Evolutionary conservation across 2,113 vertebrate species (phyloP).

Genomic region (Saiga tatarica): DNA sequence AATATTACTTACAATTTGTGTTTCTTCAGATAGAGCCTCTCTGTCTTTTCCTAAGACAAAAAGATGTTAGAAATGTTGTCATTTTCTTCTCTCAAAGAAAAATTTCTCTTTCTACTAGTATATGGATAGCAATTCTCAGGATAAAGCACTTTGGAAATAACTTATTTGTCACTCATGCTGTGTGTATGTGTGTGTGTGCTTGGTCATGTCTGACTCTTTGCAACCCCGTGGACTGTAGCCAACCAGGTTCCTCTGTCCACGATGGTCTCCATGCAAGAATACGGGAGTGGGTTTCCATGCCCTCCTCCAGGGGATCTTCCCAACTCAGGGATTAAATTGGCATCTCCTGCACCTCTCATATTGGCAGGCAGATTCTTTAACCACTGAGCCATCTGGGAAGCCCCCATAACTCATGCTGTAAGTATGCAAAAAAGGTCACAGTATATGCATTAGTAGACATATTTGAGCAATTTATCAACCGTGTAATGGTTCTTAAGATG

Average conservation of each 20-base stretch:
- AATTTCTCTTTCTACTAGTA: neutral
- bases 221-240: neutral
- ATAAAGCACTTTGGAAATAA: neutral
- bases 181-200: neutral
- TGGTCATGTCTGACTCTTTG: neutral
- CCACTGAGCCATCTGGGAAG: neutral
- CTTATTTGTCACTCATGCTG: neutral
- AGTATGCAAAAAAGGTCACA: neutral
- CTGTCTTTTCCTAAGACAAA: neutral
- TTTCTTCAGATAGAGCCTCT: neutral
- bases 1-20: neutral
- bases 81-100: slow-evolving; percentile 21
- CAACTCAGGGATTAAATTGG: neutral
- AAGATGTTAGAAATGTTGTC: neutral
- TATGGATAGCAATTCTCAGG: neutral
- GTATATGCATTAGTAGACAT: too few species aligned
- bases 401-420: neutral
- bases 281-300: neutral
- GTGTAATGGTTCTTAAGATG: neutral
- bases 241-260: neutral
- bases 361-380: neutral
- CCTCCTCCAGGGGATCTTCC: neutral
- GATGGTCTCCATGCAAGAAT: neutral
- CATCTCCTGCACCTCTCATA: neutral
- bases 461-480: neutral